These are phyloP conservation scores for Eonycteris spelaea DNA, from an alignment of 2,113 vertebrate species.

Conservation along the genomic window DNA sequence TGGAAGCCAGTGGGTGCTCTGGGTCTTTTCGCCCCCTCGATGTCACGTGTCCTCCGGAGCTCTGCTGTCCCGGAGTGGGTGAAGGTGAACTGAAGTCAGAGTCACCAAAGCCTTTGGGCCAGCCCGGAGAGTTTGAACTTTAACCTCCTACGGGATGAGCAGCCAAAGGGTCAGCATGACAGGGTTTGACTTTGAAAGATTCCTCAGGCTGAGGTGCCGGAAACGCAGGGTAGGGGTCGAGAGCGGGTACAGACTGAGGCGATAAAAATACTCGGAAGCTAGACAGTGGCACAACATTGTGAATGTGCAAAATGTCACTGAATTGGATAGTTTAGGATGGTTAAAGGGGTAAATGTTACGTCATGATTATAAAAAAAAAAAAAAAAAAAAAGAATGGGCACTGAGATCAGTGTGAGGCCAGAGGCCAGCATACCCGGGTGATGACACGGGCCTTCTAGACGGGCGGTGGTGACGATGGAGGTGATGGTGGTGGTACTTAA, in stretches of 20 bases:
- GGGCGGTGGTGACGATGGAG: too few relatives aligned
- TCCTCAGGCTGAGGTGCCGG: neutral
- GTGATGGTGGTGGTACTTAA: neutral
- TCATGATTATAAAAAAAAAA: neutral
- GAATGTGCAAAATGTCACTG: neutral
- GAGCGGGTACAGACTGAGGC: neutral
- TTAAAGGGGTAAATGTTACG: neutral
- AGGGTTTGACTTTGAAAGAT: neutral
- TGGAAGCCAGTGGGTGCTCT: neutral
- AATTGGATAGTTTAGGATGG: neutral
- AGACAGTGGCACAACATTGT: neutral
- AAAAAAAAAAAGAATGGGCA: too few relatives aligned
- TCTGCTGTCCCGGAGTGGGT: too few relatives aligned
- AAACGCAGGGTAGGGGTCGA: neutral
- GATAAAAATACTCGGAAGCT: neutral
- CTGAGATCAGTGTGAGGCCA: neutral
- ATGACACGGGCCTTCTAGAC: neutral
- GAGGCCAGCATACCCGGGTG: neutral
- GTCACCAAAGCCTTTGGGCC: neutral
- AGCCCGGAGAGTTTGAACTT: too few relatives aligned
- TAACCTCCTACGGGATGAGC: neutral
- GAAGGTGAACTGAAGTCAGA: too few relatives aligned
- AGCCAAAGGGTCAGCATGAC: neutral
- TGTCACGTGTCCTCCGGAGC: accelerated
- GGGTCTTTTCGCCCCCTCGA: neutral